Base-by-base conservation (phyloP, 2,888 invertebrate genomes). In the Drosophila paucipuncta region DNA sequence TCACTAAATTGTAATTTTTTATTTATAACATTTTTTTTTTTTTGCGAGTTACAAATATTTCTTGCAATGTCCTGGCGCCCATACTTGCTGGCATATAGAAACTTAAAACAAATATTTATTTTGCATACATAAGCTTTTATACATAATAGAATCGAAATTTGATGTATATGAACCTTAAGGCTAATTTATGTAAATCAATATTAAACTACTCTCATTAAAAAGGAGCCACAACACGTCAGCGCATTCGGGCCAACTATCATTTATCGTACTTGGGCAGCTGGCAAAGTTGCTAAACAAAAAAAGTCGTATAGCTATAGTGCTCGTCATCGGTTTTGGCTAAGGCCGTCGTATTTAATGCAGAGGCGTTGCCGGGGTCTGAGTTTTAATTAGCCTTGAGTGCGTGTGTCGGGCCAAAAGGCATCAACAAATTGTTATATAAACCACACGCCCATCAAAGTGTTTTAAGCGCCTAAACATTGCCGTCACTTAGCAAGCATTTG, bases 321-420 rank as follows among this genome's bases (percentile, higher is more conserved):
- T 64, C 68, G 68, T 71, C 78, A 77, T 73, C 68, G 49, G 72
- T 55, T 57, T 33, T 52, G 37, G 47, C 25, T 54, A 28, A 50
- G 25, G 53, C 37, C 28, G 25, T 18, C 37, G 22, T 49, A 54
- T 70, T 70, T 70, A 50, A 55, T 54, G 58, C 68, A 28, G 68
- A 81, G 85, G 86, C 87, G 73, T 85, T 80, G 79, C 74, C 82
- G 43, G 54, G 64, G 85, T 69, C 74, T 69, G 85, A 70, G 82
- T 85, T 89, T 86, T 86, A 86, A 86, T 86, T 86, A 86, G 85
- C 80, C 82, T 84, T 85, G 88, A 86, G 90, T 89, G 85, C 85
- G 85, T 89, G 89, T 75, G 76, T 67, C 67, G 64, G 65, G 76
- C 67, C 74, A 75, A 89, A 88, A 84, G 79, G 76, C 86, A 86